Base-by-base conservation (phyloP, 2,113 vertebrate species). In the Protobothrops flavoviridis region DNA sequence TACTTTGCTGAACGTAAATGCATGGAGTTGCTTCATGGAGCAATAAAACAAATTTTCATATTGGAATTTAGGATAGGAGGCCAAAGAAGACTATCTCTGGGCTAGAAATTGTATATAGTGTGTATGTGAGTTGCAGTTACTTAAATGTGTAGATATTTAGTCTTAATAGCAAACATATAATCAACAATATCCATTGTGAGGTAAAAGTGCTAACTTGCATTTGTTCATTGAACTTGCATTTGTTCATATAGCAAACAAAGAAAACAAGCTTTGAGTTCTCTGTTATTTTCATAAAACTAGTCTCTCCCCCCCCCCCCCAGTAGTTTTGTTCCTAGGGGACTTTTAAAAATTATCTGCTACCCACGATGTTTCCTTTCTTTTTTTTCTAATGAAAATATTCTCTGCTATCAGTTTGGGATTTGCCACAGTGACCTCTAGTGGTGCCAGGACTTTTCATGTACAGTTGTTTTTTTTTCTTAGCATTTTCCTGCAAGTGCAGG, bases 381-480 rank as follows among this genome's bases (percentile, higher is more conserved):
- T 85, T n/a, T 50, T 52, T 52, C 15, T 53, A 10, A 29, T 92
- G 85, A 50, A 39, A 3, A 13, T 26, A 39, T 52, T 10, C 45
- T 74, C 64, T 88, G n/a, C 33, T 89, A 81, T 20, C 9, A 45
- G 23, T 43, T 48, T 85, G 21, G 3, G 69, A 90, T 85, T 43
- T 24, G 23, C 39, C 69, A 93, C 43, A 85, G 92, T 85, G 88
- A 90, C 69, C 69, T 90, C 69, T 89, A 89, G 53, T 59, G 88
- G 88, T 85, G 11, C 4, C 64, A 59, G 29, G 53, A n/a, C 21
- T 21, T 13, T 69, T 69, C 29, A 69, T 33, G 64, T 33, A 69
- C 29, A 17, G 0, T 69, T 69, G 39, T 39, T 33, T 69, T 69
- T 69, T 69, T 4, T 69, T 33, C 29, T n/a, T 33, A 17, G 64